Conservation (phyloP, 2,888 invertebrate genomes). For the Thalpophila matura region DNA sequence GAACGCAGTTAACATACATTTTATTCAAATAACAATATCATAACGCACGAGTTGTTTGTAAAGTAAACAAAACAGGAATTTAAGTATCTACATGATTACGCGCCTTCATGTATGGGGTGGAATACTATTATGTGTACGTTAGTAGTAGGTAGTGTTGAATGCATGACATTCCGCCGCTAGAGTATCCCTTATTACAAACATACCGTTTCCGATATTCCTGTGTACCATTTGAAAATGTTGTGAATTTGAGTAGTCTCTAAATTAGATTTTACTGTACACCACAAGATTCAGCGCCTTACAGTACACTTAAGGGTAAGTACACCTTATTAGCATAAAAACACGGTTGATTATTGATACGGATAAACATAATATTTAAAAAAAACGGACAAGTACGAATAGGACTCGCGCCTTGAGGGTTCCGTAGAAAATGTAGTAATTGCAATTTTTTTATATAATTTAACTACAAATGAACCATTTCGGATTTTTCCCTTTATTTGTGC, state of each 20-base stretch:
- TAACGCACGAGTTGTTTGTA: slow-evolving; percentile 44
- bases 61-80: slow-evolving; percentile 50
- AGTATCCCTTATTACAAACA: slow-evolving; percentile 27
- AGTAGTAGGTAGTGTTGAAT: slow-evolving; percentile 8
- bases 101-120: slow-evolving; percentile 22
- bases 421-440: too few species aligned
- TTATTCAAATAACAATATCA: slow-evolving; percentile 58
- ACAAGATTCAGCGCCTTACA: too few species aligned
- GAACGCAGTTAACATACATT: slow-evolving; percentile 63
- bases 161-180: slow-evolving; percentile 38
- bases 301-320: too few species aligned
- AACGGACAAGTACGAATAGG: too few species aligned
- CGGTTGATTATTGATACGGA: too few species aligned
- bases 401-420: too few species aligned
- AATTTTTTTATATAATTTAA: too few species aligned
- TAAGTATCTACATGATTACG: slow-evolving; percentile 49
- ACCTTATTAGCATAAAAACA: too few species aligned
- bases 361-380: too few species aligned
- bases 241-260: background rate
- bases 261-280: background rate
- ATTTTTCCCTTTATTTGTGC: too few species aligned
- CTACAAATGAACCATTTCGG: too few species aligned
- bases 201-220: slow-evolving; percentile 18
- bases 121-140: background rate
- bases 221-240: background rate